Evolutionary conservation across 53 echinoderm and acorn worm species (phyloP).

Genomic region (Antedon mediterranea): DNA sequence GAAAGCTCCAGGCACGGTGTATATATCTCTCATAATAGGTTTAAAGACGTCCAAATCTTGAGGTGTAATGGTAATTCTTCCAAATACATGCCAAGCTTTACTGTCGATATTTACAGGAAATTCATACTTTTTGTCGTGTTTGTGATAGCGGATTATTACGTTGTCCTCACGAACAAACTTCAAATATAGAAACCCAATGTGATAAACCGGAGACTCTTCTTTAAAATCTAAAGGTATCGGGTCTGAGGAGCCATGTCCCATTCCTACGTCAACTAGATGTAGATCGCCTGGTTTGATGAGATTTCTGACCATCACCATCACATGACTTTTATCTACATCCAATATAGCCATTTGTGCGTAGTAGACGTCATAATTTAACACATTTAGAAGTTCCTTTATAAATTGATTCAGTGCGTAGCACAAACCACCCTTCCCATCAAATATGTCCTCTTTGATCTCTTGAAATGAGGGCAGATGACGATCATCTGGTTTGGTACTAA

Average conservation of each 20-base stretch:
- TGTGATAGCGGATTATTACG: background rate
- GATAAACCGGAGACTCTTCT: background rate
- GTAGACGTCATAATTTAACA: slow-evolving; percentile 7
- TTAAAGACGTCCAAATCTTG: background rate
- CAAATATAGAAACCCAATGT: background rate
- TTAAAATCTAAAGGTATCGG: slow-evolving; percentile 7
- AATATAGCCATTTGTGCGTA: background rate
- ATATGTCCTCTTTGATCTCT: slow-evolving; percentile 10
- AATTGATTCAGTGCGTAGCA: slow-evolving; percentile 10
- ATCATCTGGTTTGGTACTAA: background rate
- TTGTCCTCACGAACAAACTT: background rate
- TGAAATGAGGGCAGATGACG: background rate
- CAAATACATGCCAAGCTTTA: slow-evolving; percentile 7
- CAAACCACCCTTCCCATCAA: background rate
- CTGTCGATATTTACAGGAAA: too few species aligned
- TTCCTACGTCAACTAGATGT: slow-evolving; percentile 15
- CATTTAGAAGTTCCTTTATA: slow-evolving; percentile 4
- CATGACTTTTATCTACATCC: background rate
- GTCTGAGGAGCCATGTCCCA: background rate
- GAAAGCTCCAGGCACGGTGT: background rate
- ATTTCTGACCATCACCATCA: background rate
- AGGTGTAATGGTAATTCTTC: background rate
- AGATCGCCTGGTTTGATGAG: background rate
- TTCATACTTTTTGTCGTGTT: too few species aligned
- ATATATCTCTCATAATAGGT: background rate